Evolutionary conservation across 2,113 vertebrate species (phyloP).

Genomic region (Turdus rufiventris): DNA sequence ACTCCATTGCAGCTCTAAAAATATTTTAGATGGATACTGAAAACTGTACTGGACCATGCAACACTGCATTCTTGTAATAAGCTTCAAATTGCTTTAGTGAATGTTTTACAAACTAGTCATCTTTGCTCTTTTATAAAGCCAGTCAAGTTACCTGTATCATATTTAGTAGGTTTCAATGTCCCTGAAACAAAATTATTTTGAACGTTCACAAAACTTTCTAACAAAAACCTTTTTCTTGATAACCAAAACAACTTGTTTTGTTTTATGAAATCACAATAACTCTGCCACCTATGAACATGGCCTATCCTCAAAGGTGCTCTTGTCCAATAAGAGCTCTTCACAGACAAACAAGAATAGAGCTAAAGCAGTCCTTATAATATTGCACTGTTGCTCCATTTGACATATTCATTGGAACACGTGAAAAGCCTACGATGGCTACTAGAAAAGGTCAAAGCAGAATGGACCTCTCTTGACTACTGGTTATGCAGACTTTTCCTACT

Average conservation of each 20-base stretch:
- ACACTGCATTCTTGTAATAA: not conserved
- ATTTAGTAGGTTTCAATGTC: not conserved
- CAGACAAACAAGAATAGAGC: not conserved
- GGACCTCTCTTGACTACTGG: not conserved
- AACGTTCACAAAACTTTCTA: not conserved
- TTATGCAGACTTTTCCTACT: not conserved
- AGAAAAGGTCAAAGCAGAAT: not conserved
- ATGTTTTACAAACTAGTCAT: not conserved
- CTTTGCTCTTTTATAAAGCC: not conserved
- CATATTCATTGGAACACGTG: not conserved
- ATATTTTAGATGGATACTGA: not conserved
- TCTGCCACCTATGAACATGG: not conserved
- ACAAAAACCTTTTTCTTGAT: not conserved
- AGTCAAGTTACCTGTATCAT: not conserved
- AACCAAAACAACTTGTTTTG: not conserved
- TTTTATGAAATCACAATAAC: not conserved
- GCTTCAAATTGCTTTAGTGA: not conserved
- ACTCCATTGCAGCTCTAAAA: not conserved
- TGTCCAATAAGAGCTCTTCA: not conserved
- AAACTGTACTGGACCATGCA: not conserved
- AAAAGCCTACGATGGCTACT: not conserved
- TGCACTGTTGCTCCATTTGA: not conserved
- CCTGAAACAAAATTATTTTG: not conserved
- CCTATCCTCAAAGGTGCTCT: not conserved
- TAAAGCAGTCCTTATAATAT: not conserved